A percentile compares a stretch with the other conserved stretches of the same genome.
These are phyloP conservation scores for Onthophagus sagittarius DNA, from an alignment of 2,888 invertebrate species.

Conservation along the genomic window DNA sequence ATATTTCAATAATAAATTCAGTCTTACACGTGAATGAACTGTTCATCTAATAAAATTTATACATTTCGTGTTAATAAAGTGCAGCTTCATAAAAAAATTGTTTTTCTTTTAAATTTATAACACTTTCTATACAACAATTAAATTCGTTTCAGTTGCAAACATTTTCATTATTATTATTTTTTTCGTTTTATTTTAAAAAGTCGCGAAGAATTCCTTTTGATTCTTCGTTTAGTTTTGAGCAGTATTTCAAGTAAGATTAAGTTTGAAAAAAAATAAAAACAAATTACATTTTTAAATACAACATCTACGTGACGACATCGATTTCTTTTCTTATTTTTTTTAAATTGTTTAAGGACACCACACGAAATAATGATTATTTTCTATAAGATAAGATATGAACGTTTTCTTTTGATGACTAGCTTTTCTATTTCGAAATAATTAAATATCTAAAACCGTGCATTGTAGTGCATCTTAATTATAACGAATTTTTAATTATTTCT, in stretches of 20 bases:
- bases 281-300: neutral
- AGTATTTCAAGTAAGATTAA: neutral
- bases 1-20: neutral
- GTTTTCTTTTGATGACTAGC: too few species aligned
- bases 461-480: neutral
- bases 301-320: neutral
- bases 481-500: neutral
- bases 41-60: neutral
- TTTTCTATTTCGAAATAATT: too few species aligned
- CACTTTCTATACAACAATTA: too few species aligned
- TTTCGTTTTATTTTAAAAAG: too few species aligned
- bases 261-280: neutral
- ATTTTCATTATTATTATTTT: too few species aligned
- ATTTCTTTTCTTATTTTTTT: neutral
- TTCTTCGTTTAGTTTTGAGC: neutral
- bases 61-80: neutral
- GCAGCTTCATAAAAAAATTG: neutral
- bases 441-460: too few species aligned
- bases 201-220: too few species aligned
- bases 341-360: too few species aligned
- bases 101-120: too few species aligned
- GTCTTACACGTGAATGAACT: neutral
- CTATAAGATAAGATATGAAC: too few species aligned
- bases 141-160: too few species aligned
- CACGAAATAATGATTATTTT: too few species aligned